Evolutionary conservation across 2,888 invertebrate genomes (phyloP).

Genomic region (Nymphalis c-album): DNA sequence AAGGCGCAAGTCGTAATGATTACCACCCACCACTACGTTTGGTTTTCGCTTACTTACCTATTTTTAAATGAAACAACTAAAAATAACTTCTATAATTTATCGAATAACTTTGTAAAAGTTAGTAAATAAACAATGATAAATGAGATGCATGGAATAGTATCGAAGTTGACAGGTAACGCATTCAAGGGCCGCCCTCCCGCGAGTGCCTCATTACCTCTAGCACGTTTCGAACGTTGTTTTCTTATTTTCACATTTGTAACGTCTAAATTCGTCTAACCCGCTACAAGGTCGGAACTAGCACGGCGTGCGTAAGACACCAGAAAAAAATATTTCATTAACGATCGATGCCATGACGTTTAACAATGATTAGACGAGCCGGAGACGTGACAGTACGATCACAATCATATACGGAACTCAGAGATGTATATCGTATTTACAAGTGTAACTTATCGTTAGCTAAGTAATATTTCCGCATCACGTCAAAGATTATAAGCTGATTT

Average conservation of each 20-base stretch:
- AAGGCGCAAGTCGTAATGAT: too few relatives aligned
- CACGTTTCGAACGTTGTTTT: neutral
- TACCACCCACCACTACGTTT: too few relatives aligned
- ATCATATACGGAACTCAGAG: neutral
- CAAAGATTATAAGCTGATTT: too few relatives aligned
- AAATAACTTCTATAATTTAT: too few relatives aligned
- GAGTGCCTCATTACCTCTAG: conserved; percentile 54
- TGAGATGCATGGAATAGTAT: neutral
- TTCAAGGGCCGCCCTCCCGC: conserved; percentile 22
- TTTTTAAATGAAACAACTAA: too few relatives aligned
- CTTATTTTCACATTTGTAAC: conserved; percentile 38
- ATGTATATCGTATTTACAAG: neutral
- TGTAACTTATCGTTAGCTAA: too few relatives aligned
- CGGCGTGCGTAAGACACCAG: conserved; percentile 64
- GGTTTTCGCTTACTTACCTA: too few relatives aligned
- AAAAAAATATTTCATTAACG: conserved; percentile 72
- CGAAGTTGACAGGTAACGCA: neutral
- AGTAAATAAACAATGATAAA: neutral
- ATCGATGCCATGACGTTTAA: conserved; percentile 57
- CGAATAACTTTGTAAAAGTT: neutral
- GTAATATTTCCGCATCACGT: too few relatives aligned
- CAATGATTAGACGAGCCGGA: neutral
- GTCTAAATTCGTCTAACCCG: conserved; percentile 56
- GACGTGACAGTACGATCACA: conserved; percentile 6
- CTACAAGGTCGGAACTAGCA: conserved; percentile 59